phyloP scores from a whole-genome alignment of 2,113 vertebrate genomes.

The Hippolais icterina region DNA sequence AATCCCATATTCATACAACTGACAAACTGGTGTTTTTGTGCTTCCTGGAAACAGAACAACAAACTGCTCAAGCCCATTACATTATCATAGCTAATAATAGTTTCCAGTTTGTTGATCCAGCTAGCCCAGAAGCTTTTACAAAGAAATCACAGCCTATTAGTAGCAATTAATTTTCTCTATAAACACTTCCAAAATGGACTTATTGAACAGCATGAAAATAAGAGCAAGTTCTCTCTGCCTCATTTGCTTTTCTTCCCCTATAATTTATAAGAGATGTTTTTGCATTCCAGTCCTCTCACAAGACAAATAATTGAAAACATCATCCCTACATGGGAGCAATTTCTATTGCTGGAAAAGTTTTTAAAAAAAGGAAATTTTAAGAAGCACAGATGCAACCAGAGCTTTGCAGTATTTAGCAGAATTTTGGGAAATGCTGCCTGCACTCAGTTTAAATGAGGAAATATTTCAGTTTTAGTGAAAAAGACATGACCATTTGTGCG shows the following conservation, averaged over 20 bases:
- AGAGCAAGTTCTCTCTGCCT: conserved; percentile 9
- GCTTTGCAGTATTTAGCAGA: not conserved
- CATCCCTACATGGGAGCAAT: not conserved
- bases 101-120: conserved; percentile 6
- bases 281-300: conserved; percentile 13
- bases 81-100: not conserved
- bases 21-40: not conserved
- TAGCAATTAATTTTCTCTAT: conserved; percentile 46
- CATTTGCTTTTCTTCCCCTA: conserved; percentile 49
- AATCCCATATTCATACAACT: not conserved
- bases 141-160: conserved; percentile 48
- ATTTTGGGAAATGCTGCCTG: not conserved
- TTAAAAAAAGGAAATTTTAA: not conserved
- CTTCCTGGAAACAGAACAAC: not conserved
- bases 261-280: conserved; percentile 22
- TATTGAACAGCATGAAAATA: conserved; percentile 42
- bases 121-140: not conserved
- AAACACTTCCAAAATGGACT: conserved; percentile 6
- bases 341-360: conserved; percentile 17
- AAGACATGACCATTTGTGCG: not conserved
- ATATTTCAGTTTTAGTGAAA: conserved; percentile 12
- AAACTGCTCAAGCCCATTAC: not conserved
- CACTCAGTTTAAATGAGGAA: not conserved
- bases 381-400: not conserved
- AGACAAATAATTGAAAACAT: conserved; percentile 49